Base-by-base conservation (phyloP, 1,140 invertebrate genomes). In the Sarcophaga peregrina region DNA sequence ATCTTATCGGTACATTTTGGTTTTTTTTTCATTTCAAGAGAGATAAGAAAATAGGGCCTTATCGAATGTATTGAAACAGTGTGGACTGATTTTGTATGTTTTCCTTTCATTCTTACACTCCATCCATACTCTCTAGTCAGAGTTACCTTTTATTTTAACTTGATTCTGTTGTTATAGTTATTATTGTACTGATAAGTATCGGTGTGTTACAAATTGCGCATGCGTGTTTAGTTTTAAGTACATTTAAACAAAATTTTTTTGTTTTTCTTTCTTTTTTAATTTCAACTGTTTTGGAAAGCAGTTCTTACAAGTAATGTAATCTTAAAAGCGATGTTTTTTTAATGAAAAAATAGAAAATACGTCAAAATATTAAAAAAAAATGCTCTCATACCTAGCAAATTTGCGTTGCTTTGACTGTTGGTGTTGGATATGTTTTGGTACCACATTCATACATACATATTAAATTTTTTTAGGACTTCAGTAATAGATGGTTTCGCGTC, bases 161-260 rank as follows among this genome's bases (percentile, higher is more conserved):
- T 76, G 74, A 17, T 76, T 15, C 13, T 76, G 46, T 8, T 54
- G 17, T 82, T 58, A 37, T 80, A 47, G 78, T 80, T 47, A 78
- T 50, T 80, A 46, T 45, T 68, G 83, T 37, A 37, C 87, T 78
- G 87, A 89, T 89, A 89, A 89, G 85, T 87, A 86, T 89, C 86
- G 86, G 83, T 87, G 85, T 87, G 85, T 85, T 86, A 88, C 86
- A 86, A 86, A 88, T 89, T 89, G 88, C 87, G 87, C 87, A 87
- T 88, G 86, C 86, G 86, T 87, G 86, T 85, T 83, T 52, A 83
- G 83, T 83, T 83, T 83, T 78, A 37, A 37, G 4, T 37, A 78
- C 17, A 50, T 11, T 50, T 37, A 50, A 50, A 78, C 17, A 4
- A 75, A 47, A 13, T 74, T 76, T 76, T 47, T 20, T 68, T 68